These are phyloP conservation scores for Mobula hypostoma DNA, from an alignment of 2,113 vertebrate genomes.

Conservation along the genomic window DNA sequence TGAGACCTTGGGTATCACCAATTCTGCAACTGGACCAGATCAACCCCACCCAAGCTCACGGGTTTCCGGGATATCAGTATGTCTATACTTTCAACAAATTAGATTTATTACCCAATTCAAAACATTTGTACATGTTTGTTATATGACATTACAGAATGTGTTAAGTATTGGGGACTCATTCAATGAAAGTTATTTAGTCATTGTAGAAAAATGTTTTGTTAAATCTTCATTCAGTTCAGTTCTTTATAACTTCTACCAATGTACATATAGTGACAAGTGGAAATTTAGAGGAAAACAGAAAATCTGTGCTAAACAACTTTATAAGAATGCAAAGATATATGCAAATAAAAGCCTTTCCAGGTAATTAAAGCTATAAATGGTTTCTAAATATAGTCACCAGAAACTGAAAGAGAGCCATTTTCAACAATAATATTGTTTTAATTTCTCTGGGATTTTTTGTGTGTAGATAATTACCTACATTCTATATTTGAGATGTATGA, in stretches of 20 bases:
- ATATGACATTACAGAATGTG: not conserved
- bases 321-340: not conserved
- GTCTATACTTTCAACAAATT: not conserved
- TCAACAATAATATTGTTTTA: not conserved
- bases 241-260: not conserved
- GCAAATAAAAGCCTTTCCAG: not conserved
- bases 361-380: not conserved
- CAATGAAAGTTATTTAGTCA: not conserved
- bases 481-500: not conserved
- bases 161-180: not conserved
- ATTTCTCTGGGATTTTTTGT: not conserved
- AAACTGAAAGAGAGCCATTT: not conserved
- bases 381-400: not conserved
- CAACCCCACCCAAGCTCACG: not conserved
- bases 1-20: not conserved
- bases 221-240: not conserved
- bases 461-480: not conserved
- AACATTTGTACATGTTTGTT: not conserved
- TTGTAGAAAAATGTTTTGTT: not conserved
- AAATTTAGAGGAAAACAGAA: not conserved
- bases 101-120: not conserved
- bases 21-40: not conserved
- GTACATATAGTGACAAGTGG: not conserved
- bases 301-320: not conserved
- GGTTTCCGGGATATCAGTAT: not conserved